Base-by-base conservation (phyloP, 1,140 invertebrate genomes). In the Schlechtendalia chinensis region DNA sequence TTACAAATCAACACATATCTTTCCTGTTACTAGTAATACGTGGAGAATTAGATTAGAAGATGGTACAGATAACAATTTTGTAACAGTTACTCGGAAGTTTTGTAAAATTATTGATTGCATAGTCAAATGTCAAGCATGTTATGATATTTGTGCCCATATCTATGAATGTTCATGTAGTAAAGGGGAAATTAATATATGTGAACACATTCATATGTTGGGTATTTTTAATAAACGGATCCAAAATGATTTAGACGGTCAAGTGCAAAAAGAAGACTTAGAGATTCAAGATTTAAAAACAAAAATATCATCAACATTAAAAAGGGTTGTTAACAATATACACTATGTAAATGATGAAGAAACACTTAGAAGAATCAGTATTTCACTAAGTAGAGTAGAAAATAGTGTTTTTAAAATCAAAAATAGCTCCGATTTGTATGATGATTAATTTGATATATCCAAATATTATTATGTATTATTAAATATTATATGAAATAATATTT, bases 121-220 rank as follows among this genome's bases (percentile, higher is more conserved):
- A 1, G 75, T 79, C 2, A 79, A 63, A 27, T 79, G 75, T 50
- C 19, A 47, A 12, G 58, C 54, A 8, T 79, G 75, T 79, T 79
- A 79, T 29, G 45, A 79, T 50, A 79, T 79, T 19, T 79, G 75
- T 79, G 75, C 75, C 10, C 75, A 79, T 79, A 47, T 79, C 11
- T 79, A 61, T 29, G 75, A 79, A 61, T 79, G 75, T 79, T 79
- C 75, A 12, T 79, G 75, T 11, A 79, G 24, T 17, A 47, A 3
- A 61, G 75, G 75, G 11, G 39, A 79, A 29, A 27, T 63, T 5
- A 79, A 61, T 63, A 79, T 79, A 61, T 79, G 75, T 61, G 75
- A 79, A 63, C 75, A 79, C 17, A 56, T 79, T n/a, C 75, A 79
- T 63, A 79, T 79, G 75, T 79, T 79, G 22, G 75, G 75, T 5